Evolutionary conservation across 2,797 vertebrate genomes (phyloP).

Genomic region (Anguilla megastoma): DNA sequence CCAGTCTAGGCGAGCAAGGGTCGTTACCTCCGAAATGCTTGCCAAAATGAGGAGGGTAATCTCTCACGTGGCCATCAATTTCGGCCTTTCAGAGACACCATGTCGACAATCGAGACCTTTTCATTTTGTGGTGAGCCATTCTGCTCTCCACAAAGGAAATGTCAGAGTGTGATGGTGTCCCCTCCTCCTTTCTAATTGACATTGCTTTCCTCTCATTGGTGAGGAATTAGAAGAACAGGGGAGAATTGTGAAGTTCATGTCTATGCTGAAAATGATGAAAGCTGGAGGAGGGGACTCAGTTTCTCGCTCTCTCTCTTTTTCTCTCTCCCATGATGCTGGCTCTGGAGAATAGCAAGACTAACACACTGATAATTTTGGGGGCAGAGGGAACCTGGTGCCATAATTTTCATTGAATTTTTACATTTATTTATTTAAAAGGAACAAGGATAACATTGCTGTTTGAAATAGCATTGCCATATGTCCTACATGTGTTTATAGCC

Average conservation of each 20-base stretch:
- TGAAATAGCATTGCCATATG: too few species aligned
- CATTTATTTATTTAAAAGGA: too few species aligned
- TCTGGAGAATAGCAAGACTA: not conserved
- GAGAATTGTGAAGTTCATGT: conserved; percentile 27
- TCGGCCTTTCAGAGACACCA: conserved; percentile 6
- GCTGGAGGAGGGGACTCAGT: not conserved
- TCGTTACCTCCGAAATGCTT: not conserved
- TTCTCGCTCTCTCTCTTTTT: too few species aligned
- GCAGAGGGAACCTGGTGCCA: not conserved
- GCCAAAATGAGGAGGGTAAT: not conserved
- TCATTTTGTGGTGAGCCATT: conserved; percentile 13
- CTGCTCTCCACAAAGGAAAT: conserved; percentile 28
- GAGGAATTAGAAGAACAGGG: conserved; percentile 24
- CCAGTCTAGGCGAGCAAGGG: not conserved
- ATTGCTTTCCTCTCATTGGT: conserved; percentile 11
- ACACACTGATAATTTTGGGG: not conserved
- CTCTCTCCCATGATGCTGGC: not conserved
- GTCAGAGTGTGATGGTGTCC: conserved; percentile 3
- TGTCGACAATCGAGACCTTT: conserved; percentile 23
- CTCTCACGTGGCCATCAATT: not conserved
- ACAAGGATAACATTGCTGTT: too few species aligned
- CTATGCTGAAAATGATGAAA: not conserved
- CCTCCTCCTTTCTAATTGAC: conserved; percentile 4
- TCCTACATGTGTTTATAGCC: too few species aligned
- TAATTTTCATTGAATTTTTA: not conserved